Base-by-base conservation (phyloP, 30 jellyfish, hydroid and myxozoan genomes). In the Mastigias papua region DNA sequence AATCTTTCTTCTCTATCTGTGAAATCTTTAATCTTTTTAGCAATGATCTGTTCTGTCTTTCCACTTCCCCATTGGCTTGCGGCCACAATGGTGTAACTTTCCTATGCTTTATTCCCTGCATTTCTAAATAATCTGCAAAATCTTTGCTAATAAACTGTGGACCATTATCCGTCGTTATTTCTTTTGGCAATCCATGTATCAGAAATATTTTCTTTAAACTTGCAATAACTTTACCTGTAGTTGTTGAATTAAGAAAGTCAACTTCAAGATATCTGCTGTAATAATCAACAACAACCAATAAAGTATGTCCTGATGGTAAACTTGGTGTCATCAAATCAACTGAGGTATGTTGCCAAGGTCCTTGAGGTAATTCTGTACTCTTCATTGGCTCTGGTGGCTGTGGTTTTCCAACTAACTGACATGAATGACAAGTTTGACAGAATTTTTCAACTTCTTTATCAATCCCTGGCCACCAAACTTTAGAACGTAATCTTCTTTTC, bases 401-500 rank as follows among this genome's bases (percentile, higher is more conserved):
- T 42, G 54, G 87, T 69, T 48, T 57, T 49, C 88, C 93, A 49
- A 84, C 87, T 46, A 57, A 51, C 51, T 83, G 87, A 69, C 86
- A 83, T 69, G 86, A 50, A 68, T 68, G 93, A 78, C 87, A 83
- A 2, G 83, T 81, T 42, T 81, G 66, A 49, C 83, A 64, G 32
- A 81, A 19, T 34, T 49, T 32, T 34, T 81, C 76, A 21, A 76
- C 95, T 25, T 73, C 95, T 58, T 62, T 75, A 76, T 86, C 87
- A 20, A 73, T 7, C 65, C 79, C 86, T 26, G 96, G 96, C 84
- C 90, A 73, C 96, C 86, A 86, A n/a, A 86, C 91, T 88, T 88
- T 88, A 13, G 86, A 19, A 62, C 87, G 78, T 69, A 78, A 69
- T 49, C 69, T 29, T 48, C 48, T 42, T 79, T 88, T 42, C 54